Conservation (phyloP, 2,888 invertebrate species). For the Agrotis ipsilon region DNA sequence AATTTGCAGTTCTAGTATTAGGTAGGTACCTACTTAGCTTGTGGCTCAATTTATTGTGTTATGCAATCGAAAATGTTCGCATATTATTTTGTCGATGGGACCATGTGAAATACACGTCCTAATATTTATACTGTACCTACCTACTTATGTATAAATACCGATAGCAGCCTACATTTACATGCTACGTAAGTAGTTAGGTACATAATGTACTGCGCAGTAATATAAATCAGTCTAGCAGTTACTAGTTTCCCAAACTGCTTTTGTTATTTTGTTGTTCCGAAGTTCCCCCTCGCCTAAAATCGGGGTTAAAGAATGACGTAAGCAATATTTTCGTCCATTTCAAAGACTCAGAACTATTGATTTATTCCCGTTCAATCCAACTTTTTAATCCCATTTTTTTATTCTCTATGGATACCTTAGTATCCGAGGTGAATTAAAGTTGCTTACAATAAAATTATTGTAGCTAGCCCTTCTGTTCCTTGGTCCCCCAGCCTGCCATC, state of each 20-base stretch:
- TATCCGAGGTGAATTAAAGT: slow-evolving; percentile 2
- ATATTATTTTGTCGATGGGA: slow-evolving; percentile 10
- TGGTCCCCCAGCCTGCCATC: slow-evolving; percentile 1
- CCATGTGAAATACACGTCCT: slow-evolving; percentile 10
- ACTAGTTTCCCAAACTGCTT: slow-evolving; percentile 9
- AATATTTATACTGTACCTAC: not conserved
- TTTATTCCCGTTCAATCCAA: no score
- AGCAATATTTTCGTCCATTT: slow-evolving; percentile 3
- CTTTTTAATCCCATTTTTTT: no score
- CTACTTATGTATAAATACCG: not conserved
- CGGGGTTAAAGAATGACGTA: slow-evolving; percentile 19
- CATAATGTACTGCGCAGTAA: slow-evolving; percentile 23
- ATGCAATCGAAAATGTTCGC: slow-evolving; percentile 3
- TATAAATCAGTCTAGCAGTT: slow-evolving; percentile 10
- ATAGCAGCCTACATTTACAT: slow-evolving; percentile 23
- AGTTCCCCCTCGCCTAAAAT: slow-evolving; percentile 8
- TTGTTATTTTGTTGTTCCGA: slow-evolving; percentile 17
- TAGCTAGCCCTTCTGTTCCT: not conserved
- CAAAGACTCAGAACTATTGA: not conserved
- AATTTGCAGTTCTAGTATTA: no score
- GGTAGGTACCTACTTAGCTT: no score
- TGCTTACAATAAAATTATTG: slow-evolving; percentile 2
- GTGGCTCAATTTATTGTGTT: not conserved
- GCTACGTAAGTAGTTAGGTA: slow-evolving; percentile 10
- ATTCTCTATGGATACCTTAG: no score